phyloP scores from a whole-genome alignment of 2,113 vertebrate genomes.

The Geococcyx californianus region DNA sequence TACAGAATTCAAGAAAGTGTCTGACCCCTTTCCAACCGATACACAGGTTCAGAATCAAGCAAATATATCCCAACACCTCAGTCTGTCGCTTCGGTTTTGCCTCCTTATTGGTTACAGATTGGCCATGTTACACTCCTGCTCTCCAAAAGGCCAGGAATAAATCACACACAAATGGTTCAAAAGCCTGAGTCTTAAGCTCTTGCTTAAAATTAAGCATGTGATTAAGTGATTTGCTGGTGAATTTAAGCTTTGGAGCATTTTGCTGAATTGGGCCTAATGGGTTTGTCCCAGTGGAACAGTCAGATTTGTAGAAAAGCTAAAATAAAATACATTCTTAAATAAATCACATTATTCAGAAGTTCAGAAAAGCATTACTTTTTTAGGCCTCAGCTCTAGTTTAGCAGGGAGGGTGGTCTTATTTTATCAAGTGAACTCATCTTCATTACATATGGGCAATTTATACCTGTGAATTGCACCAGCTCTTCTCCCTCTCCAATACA shows the following conservation, averaged over 20 bases:
- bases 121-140: conserved; percentile 15
- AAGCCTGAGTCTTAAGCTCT: conserved; percentile 38
- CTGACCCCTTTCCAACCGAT: neutral
- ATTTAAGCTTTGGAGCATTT: neutral
- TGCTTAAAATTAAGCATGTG: conserved; percentile 38
- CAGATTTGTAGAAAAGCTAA: neutral
- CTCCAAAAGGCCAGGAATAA: conserved; percentile 41
- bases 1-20: neutral
- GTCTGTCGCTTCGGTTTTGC: neutral
- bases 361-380: neutral
- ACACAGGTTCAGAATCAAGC: conserved; percentile 19
- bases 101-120: conserved; percentile 21
- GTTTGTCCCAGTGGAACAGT: neutral
- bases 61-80: conserved; percentile 20
- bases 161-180: neutral
- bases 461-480: neutral
- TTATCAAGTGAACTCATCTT: conserved; percentile 5
- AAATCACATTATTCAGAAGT: neutral
- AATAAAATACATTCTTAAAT: neutral
- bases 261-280: neutral
- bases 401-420: conserved; percentile 32
- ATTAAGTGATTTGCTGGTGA: conserved; percentile 19
- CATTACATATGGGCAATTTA: neutral
- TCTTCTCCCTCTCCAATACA: neutral
- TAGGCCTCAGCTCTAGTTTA: neutral